Base-by-base conservation (phyloP, 2,797 vertebrate species). In the Microcaecilia unicolor region DNA sequence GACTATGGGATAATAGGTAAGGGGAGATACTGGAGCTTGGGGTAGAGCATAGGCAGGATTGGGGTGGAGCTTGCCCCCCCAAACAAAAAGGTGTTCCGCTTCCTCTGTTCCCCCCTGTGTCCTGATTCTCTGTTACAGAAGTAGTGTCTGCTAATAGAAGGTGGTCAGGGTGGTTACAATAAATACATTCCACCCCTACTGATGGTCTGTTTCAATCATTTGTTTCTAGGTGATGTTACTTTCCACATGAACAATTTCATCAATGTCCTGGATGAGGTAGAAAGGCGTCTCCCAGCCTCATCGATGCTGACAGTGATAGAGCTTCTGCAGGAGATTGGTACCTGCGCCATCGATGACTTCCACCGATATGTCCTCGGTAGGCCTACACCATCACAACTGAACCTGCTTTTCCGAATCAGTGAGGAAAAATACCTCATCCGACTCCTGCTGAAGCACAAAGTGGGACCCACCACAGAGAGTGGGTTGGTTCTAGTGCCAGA, bases 401-500 rank as follows among this genome's bases (percentile, higher is more conserved):
- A 21, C 4, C 10, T 24, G 1, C 3, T 25, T 0, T 3, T 3
- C 1, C 50, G 75, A 31, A 74, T 52, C 9, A 23, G 25, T 0
- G 51, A 74, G 2, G 73, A 78, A n/a, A 71, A 34, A 28, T 42
- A 34, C 32, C 83, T 87, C 38, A 51, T 76, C 12, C 41, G 58
- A 8, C 60, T 57, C 13, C 67, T 85, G 18, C 41, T 76, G 18
- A 53, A 34, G 14, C 82, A 81, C 5, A 44, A 58, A 1, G 64
- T 80, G 4, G 61, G 31, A 0, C 50, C 57, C 3, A 18, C 31
- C 1, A 65, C 56, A 19, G 88, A 89, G 23, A 56, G 45, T 1
- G 85, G 92, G 2, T 84, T 84, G 9, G 73, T 91, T 18, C 58
- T 95, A 11, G 59, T 74, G 2, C 80, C 72, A 0, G 91, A 95